These are phyloP conservation scores for Drosophila willistoni DNA, from an alignment of 1,140 invertebrate species.

Conservation along the genomic window DNA sequence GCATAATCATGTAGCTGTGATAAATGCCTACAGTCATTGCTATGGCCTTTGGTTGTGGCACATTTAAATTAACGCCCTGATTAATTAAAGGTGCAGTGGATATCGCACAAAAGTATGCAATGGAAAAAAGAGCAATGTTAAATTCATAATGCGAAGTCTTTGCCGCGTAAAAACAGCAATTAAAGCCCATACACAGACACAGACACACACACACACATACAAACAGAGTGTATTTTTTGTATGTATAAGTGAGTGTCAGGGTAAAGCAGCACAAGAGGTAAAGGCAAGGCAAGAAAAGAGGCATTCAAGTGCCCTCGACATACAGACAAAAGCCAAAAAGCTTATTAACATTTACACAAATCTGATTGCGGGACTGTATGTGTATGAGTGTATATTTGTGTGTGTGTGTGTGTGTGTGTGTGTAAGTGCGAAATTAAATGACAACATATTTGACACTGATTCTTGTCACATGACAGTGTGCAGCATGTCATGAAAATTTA, in stretches of 20 bases:
- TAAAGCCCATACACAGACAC: slow-evolving; percentile 41
- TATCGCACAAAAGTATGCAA: slow-evolving; percentile 38
- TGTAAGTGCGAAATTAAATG: slow-evolving; percentile 79
- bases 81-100: slow-evolving; percentile 69
- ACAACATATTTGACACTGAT: slow-evolving; percentile 82
- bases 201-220: too few species aligned
- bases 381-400: slow-evolving; percentile 36
- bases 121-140: slow-evolving; percentile 45
- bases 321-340: slow-evolving; percentile 51
- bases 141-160: slow-evolving; percentile 69
- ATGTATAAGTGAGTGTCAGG: not conserved
- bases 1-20: slow-evolving; percentile 77
- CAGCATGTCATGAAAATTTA: slow-evolving; percentile 75
- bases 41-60: slow-evolving; percentile 29
- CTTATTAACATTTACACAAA: slow-evolving; percentile 79
- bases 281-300: slow-evolving; percentile 9
- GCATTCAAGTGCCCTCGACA: slow-evolving; percentile 36
- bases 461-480: slow-evolving; percentile 74
- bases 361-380: slow-evolving; percentile 48
- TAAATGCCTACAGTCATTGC: slow-evolving; percentile 63
- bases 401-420: slow-evolving; percentile 39
- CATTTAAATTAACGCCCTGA: slow-evolving; percentile 51
- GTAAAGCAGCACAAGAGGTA: not conserved
- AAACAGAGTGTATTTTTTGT: not conserved
- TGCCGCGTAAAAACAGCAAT: slow-evolving; percentile 65